A percentile compares a stretch with the other conserved stretches of the same genome.
Evolutionary conservation across 2,888 invertebrate genomes (phyloP).

Genomic region (Drosophila rubida): DNA sequence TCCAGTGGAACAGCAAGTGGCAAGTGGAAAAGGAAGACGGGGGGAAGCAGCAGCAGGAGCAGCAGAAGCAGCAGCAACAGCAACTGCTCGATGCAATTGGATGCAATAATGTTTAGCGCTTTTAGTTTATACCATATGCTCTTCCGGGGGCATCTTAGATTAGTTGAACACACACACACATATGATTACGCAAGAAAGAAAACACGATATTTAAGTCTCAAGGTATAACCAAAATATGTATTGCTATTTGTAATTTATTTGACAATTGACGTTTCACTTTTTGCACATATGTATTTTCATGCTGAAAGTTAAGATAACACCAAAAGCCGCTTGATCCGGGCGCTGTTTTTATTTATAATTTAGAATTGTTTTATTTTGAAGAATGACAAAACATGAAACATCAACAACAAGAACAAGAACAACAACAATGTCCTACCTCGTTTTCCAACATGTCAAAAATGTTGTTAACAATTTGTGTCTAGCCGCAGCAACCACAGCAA

Average conservation of each 20-base stretch:
- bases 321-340: slow-evolving; percentile 18
- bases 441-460: slow-evolving; percentile 78
- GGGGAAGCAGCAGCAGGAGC: background rate
- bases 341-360: slow-evolving; percentile 28
- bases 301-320: slow-evolving; percentile 6
- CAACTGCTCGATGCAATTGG: background rate
- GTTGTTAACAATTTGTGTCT: slow-evolving; percentile 67
- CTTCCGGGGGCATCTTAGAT: slow-evolving; percentile 52
- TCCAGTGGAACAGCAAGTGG: background rate
- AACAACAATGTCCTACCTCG: slow-evolving; percentile 83
- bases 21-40: background rate
- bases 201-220: slow-evolving; percentile 56
- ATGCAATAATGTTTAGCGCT: slow-evolving; percentile 3
- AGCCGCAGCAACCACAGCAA: slow-evolving; percentile 42
- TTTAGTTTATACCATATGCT: slow-evolving; percentile 26
- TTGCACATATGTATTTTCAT: slow-evolving; percentile 11
- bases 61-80: background rate
- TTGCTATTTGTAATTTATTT: slow-evolving; percentile 72
- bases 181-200: slow-evolving; percentile 20
- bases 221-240: slow-evolving; percentile 77
- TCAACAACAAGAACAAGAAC: slow-evolving; percentile 32
- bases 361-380: slow-evolving; percentile 5
- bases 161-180: slow-evolving; percentile 44
- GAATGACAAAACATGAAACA: slow-evolving; percentile 9
- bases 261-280: slow-evolving; percentile 26